Evolutionary conservation across 2,113 vertebrate genomes (phyloP).

Genomic region (Hemibagrus wyckioides): DNA sequence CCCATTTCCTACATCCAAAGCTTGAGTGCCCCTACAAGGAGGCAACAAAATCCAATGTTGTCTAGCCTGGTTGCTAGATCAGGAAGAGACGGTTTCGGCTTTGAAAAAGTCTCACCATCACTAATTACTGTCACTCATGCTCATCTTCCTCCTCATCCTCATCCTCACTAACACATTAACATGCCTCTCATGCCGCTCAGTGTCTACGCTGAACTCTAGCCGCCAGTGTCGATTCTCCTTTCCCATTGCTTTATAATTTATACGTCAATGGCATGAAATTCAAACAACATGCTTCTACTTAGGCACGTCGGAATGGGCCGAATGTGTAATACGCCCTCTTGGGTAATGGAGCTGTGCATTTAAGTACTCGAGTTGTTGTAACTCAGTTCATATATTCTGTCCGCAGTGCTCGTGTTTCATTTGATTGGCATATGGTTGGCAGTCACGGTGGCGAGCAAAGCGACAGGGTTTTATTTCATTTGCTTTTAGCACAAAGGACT

Average conservation of each 20-base stretch:
- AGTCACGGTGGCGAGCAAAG: conserved; percentile 13
- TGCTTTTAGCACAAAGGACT: conserved; percentile 18
- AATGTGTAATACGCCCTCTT: neutral
- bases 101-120: conserved; percentile 50
- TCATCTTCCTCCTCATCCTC: conserved; percentile 49
- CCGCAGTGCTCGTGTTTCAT: conserved; percentile 19
- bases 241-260: neutral
- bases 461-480: conserved; percentile 45
- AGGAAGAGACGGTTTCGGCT: conserved; percentile 1
- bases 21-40: neutral
- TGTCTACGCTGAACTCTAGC: neutral
- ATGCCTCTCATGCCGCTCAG: conserved; percentile 43
- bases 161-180: conserved; percentile 68
- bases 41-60: neutral
- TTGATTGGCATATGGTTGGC: conserved; percentile 48
- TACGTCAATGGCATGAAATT: conserved; percentile 11
- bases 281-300: conserved; percentile 13
- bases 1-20: neutral
- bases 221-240: neutral
- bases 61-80: neutral
- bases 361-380: neutral
- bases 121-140: conserved; percentile 26
- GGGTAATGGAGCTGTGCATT: neutral
- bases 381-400: conserved; percentile 35
- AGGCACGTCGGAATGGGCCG: neutral